Evolutionary conservation across 2,888 invertebrate species (phyloP).

Genomic region (Eudasyphora cyanicolor): DNA sequence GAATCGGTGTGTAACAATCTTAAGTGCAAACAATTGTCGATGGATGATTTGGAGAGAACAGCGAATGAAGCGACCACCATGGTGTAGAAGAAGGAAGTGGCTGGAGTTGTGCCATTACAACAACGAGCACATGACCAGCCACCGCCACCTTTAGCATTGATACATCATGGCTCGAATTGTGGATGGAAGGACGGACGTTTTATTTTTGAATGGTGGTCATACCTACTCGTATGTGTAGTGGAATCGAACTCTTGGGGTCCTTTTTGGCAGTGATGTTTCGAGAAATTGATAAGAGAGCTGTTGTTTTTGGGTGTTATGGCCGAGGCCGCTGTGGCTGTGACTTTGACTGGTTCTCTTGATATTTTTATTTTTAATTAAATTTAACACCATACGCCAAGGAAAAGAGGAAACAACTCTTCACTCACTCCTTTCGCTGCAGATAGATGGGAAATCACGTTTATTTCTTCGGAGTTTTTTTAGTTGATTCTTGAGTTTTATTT

Average conservation of each 20-base stretch:
- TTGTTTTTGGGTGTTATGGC: neutral
- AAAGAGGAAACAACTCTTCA: slow-evolving; percentile 33
- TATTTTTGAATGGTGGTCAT: neutral
- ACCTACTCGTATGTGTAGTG: neutral
- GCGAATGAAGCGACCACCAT: slow-evolving; percentile 61
- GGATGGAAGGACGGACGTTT: neutral
- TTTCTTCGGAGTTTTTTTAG: neutral
- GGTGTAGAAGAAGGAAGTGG: neutral
- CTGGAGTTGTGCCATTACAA: slow-evolving; percentile 11
- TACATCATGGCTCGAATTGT: slow-evolving; percentile 17
- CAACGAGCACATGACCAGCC: neutral
- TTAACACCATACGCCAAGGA: slow-evolving; percentile 48
- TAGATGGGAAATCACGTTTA: slow-evolving; percentile 44
- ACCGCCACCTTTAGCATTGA: slow-evolving; percentile 40
- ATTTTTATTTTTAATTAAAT: slow-evolving; percentile 61
- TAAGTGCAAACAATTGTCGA: slow-evolving; percentile 79
- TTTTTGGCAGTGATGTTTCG: slow-evolving; percentile 47
- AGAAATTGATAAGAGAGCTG: slow-evolving; percentile 56
- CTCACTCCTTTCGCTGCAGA: neutral
- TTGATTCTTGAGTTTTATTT: neutral
- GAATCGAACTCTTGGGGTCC: neutral
- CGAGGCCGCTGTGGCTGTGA: neutral
- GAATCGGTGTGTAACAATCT: slow-evolving; percentile 80
- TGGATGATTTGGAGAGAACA: slow-evolving; percentile 60
- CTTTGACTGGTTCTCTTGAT: slow-evolving; percentile 30